Evolutionary conservation across 1,140 invertebrate genomes (phyloP).

Genomic region (Oryzaephilus surinamensis): DNA sequence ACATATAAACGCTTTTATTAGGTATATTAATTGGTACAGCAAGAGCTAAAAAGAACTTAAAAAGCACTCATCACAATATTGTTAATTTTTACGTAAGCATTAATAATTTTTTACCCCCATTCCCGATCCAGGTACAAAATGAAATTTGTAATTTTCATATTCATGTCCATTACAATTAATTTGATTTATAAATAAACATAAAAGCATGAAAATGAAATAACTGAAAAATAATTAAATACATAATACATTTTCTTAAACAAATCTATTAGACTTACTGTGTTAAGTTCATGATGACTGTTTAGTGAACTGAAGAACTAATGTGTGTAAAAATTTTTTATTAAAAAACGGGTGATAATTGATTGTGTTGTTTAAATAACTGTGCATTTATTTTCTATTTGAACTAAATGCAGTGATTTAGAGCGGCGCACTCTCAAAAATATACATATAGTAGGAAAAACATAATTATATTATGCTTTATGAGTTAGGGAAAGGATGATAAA

Average conservation of each 20-base stretch:
- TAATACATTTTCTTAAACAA: too few species aligned
- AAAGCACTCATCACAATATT: conserved; percentile 31
- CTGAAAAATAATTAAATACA: too few species aligned
- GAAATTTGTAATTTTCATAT: conserved; percentile 21
- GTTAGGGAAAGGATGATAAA: too few species aligned
- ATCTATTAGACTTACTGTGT: too few species aligned
- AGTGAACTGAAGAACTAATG: not conserved
- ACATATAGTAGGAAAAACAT: too few species aligned
- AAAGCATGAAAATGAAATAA: too few species aligned
- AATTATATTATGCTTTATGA: too few species aligned
- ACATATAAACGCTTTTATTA: conserved; percentile 55
- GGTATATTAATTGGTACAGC: conserved; percentile 60
- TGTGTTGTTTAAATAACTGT: conserved; percentile 8
- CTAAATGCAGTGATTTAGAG: too few species aligned
- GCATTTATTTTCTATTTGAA: not conserved
- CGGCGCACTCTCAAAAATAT: too few species aligned
- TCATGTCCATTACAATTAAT: too few species aligned
- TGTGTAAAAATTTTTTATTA: conserved; percentile 5
- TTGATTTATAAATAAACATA: too few species aligned
- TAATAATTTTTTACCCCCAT: conserved; percentile 21
- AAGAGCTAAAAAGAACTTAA: conserved; percentile 46
- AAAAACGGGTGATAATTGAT: conserved; percentile 5
- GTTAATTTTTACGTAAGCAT: not conserved
- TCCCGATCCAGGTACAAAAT: conserved; percentile 20
- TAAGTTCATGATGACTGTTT: too few species aligned